Percentiles rank a stretch among this genome's conserved stretches.
Conservation (phyloP, 2,797 vertebrate species). For the Halcyon badia region DNA sequence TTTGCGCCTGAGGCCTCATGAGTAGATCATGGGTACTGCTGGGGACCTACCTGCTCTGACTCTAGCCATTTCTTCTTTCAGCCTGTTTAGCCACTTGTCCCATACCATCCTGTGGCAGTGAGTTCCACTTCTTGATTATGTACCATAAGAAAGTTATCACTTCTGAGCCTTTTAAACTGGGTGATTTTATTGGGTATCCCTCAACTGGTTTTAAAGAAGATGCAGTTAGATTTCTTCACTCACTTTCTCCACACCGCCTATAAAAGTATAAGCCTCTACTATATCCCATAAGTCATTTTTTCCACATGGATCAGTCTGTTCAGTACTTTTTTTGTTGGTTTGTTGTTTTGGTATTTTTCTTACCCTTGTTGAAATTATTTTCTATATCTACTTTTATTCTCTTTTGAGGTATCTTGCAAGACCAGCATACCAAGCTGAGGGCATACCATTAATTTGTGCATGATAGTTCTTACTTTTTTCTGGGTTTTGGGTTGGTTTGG, state of each 20-base stretch:
- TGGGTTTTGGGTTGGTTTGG: background rate
- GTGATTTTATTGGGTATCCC: background rate
- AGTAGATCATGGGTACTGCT: background rate
- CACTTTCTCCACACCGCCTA: background rate
- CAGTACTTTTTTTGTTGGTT: too few species aligned
- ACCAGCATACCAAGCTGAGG: background rate
- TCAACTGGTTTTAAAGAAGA: background rate
- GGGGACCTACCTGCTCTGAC: background rate
- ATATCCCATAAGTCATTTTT: background rate
- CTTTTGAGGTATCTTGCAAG: background rate
- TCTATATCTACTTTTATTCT: background rate
- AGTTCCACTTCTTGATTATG: background rate
- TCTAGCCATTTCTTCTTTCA: background rate
- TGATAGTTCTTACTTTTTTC: background rate
- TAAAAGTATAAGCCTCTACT: background rate
- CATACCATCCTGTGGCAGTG: background rate
- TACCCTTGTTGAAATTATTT: background rate
- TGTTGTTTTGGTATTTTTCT: background rate
- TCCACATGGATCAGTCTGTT: background rate
- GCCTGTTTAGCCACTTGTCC: background rate
- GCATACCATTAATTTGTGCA: background rate
- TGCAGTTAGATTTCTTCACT: background rate
- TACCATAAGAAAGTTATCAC: background rate
- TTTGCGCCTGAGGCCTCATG: background rate
- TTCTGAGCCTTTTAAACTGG: background rate